A percentile compares a stretch with the other conserved stretches of the same genome.
Evolutionary conservation across 2,888 invertebrate species (phyloP).

Genomic region (Parnassius glacialis): DNA sequence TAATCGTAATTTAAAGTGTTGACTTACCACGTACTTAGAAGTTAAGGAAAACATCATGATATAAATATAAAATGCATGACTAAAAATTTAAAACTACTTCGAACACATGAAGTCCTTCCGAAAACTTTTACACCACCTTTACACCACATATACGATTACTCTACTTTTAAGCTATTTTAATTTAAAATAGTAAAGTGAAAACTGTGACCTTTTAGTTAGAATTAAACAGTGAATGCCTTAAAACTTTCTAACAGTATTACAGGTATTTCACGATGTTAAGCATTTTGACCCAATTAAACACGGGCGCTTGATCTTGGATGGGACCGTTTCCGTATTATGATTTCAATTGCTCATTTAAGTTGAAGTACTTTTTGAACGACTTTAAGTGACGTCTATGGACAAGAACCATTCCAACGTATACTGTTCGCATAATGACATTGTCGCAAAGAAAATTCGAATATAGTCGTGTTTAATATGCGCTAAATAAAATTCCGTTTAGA

Average conservation of each 20-base stretch:
- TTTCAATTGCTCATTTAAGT: slow-evolving; percentile 27
- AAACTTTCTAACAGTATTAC: slow-evolving; percentile 20
- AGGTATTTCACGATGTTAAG: slow-evolving; percentile 23
- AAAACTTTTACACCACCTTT: slow-evolving; percentile 57
- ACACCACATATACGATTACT: background rate
- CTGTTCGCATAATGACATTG: slow-evolving; percentile 11
- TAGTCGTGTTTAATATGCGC: slow-evolving; percentile 6
- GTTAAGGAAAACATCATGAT: too few species aligned
- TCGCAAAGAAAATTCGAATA: slow-evolving; percentile 1
- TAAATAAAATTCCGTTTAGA: background rate
- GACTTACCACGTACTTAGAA: too few species aligned
- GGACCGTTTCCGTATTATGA: slow-evolving; percentile 24
- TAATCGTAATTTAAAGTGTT: too few species aligned
- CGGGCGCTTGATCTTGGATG: slow-evolving; percentile 22
- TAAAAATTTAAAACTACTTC: too few species aligned
- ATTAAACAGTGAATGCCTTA: slow-evolving; percentile 12
- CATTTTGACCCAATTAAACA: slow-evolving; percentile 26
- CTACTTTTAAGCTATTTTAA: too few species aligned
- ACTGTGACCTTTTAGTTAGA: too few species aligned
- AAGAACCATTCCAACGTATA: slow-evolving; percentile 12
- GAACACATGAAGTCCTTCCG: too few species aligned
- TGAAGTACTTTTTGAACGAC: slow-evolving; percentile 23
- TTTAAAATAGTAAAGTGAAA: slow-evolving; percentile 43
- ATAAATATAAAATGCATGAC: too few species aligned
- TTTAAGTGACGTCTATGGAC: slow-evolving; percentile 22